These are phyloP conservation scores for Strix uralensis DNA, from an alignment of 2,113 vertebrate species.

Conservation along the genomic window DNA sequence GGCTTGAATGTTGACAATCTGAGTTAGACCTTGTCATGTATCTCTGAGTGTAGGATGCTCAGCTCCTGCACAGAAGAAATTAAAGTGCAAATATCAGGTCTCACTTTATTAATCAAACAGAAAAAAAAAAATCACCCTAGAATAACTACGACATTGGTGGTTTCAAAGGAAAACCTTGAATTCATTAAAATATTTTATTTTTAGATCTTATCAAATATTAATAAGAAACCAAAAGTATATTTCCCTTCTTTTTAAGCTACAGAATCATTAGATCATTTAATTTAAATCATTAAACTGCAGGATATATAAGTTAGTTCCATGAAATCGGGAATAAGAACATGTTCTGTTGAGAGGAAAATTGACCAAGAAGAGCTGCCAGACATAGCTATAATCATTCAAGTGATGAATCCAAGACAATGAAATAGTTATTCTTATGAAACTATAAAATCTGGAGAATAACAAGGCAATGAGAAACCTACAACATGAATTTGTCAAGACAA, in stretches of 20 bases:
- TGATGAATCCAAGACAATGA: background rate
- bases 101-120: background rate
- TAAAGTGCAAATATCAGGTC: background rate
- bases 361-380: background rate
- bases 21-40: background rate
- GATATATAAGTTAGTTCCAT: background rate
- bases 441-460: background rate
- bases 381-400: background rate
- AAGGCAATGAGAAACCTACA: background rate
- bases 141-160: background rate
- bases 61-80: background rate
- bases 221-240: background rate
- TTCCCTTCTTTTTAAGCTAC: background rate
- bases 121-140: background rate
- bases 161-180: background rate
- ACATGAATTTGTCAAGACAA: background rate
- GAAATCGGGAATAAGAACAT: background rate
- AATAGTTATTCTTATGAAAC: background rate
- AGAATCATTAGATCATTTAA: background rate
- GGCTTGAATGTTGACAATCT: background rate
- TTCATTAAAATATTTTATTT: background rate
- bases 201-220: background rate
- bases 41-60: accelerated
- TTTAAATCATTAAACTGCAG: background rate
- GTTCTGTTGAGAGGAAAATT: background rate